Conservation (phyloP, 2,113 vertebrate species). For the Dasyprocta punctata region DNA sequence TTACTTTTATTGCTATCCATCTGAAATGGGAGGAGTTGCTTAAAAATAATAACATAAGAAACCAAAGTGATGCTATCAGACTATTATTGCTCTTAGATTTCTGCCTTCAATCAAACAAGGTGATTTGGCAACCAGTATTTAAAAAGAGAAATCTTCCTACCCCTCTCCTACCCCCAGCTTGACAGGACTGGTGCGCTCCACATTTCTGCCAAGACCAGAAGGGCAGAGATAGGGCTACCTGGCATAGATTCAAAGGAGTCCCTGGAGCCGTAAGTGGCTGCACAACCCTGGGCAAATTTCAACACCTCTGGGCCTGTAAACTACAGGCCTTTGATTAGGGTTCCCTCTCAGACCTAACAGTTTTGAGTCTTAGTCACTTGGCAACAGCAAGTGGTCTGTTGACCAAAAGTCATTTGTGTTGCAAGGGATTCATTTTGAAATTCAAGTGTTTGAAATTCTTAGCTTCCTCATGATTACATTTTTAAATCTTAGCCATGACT, state of each 20-base stretch:
- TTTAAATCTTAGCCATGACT: conserved; percentile 20
- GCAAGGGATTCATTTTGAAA: conserved; percentile 41
- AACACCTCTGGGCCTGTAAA: neutral
- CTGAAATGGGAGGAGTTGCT: conserved; percentile 13
- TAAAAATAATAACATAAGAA: conserved; percentile 37
- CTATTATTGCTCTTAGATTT: neutral
- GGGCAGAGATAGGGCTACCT: neutral
- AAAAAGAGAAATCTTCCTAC: neutral
- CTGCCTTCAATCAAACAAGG: neutral
- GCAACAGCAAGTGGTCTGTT: neutral
- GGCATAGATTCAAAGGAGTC: neutral
- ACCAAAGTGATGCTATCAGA: conserved; percentile 2
- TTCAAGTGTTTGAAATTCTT: conserved; percentile 25
- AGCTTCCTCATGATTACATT: conserved; percentile 10
- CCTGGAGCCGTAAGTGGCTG: neutral
- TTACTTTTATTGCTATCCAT: conserved; percentile 15
- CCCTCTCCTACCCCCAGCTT: neutral
- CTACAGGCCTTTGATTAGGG: neutral
- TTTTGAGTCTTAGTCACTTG: neutral
- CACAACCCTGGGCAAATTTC: neutral
- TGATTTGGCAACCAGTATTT: neutral
- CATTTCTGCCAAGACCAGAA: neutral
- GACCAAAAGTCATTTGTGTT: conserved; percentile 1
- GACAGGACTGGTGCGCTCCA: neutral
- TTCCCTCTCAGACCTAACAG: neutral